Base-by-base conservation (phyloP, 2,888 invertebrate genomes). In the Pantelozetes paolii region DNA sequence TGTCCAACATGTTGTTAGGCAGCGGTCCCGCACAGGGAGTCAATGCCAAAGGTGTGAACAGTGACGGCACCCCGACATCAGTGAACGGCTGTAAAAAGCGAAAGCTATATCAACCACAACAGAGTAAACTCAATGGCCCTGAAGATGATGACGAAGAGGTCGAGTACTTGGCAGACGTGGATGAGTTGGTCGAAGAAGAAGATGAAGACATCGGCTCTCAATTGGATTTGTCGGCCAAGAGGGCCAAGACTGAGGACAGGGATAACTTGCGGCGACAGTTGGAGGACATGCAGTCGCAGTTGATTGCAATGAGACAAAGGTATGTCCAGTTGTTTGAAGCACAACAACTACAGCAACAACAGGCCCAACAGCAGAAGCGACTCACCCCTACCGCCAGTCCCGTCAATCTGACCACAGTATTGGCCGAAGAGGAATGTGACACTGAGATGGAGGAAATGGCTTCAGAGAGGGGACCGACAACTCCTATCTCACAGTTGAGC, bases 21-120 rank as follows among this genome's bases (percentile, higher is more conserved):
- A 26, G 77, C 80, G 71, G 74, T 79, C 71, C 48, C 69, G 48
- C 15, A 3, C 40, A 62, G 23, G 36, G 57, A 8, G 9, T 18
- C 23, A 28, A 8, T 13, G 18, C 32, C 18, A 42, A 32, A 2
- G 54, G 26, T 20, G 50, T 32, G 13, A 54, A 40, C 18, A 69
- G 54, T 32, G 62, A 45, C 23, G 15, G 42, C 26, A 32, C 13
- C n/a, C 69, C 62, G 18, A 23, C 36, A 6, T 42, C 42, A 2
- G 90, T 91, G 79, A 94, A 94, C 84, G 94, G 94, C 70, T 94
- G 94, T 84, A 94, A 94, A 83, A 97, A 97, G 83, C 88, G 96
- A 69, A 97, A 97, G 83, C 86, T 95, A 40, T 95, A 95, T 82
- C 94, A 94, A 81, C 96, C 96, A 15, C 94, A 94, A 83, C 95